Evolutionary conservation across 2,797 vertebrate species (phyloP).

Genomic region (Danio kyathit): DNA sequence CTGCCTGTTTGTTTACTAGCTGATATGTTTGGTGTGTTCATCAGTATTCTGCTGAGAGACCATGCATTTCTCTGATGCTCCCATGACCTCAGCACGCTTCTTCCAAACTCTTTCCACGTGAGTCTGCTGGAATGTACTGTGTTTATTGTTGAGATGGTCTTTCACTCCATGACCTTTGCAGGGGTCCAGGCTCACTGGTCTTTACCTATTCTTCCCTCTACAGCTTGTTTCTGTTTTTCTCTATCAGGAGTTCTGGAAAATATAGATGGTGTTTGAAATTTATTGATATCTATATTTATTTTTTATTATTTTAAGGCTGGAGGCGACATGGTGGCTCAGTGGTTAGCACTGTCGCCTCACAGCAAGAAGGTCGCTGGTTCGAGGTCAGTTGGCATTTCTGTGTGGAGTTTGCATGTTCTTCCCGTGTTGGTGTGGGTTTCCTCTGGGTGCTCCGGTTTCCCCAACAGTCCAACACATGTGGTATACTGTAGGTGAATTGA

Average conservation of each 20-base stretch:
- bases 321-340: too few relatives aligned
- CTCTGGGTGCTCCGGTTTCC: too few relatives aligned
- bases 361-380: too few relatives aligned
- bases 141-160: constrained; percentile 17
- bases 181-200: not conserved
- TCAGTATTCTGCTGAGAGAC: constrained; percentile 23
- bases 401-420: too few relatives aligned
- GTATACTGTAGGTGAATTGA: too few relatives aligned
- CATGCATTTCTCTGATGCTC: constrained; percentile 8
- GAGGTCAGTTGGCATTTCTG: too few relatives aligned
- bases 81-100: constrained; percentile 23
- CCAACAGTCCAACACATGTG: too few relatives aligned
- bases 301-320: too few relatives aligned
- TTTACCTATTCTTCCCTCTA: constrained; percentile 7
- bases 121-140: constrained; percentile 1
- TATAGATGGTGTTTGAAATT: not conserved
- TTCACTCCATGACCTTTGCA: constrained; percentile 24
- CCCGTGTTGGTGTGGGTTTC: too few relatives aligned
- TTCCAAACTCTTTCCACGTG: constrained; percentile 16
- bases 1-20: constrained; percentile 11
- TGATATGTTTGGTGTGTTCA: not conserved
- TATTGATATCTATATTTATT: not conserved
- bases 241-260: not conserved
- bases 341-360: too few relatives aligned
- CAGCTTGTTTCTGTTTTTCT: constrained; percentile 4